Evolutionary conservation across 1,140 invertebrate genomes (phyloP).

Genomic region (Phortica variegata): DNA sequence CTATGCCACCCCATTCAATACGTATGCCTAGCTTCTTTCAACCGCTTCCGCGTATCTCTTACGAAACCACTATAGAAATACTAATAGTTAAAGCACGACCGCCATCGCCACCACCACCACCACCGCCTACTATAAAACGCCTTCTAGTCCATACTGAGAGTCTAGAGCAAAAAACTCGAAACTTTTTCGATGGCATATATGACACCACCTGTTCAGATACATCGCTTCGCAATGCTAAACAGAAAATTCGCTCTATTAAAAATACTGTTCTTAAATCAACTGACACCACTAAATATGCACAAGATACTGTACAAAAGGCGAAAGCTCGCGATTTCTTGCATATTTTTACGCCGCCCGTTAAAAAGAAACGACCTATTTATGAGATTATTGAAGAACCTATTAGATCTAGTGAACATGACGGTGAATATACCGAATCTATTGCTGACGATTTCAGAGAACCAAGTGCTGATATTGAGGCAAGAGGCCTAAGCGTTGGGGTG

Average conservation of each 20-base stretch:
- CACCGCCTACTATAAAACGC: conserved; percentile 44
- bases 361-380: conserved; percentile 46
- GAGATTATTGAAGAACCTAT: conserved; percentile 51
- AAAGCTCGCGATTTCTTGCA: conserved; percentile 52
- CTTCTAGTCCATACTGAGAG: conserved; percentile 50
- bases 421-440: conserved; percentile 49
- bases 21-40: conserved; percentile 56
- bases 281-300: conserved; percentile 53
- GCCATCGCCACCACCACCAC: conserved; percentile 47
- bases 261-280: conserved; percentile 48
- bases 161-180: conserved; percentile 50
- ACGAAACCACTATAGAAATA: conserved; percentile 55
- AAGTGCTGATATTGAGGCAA: conserved; percentile 41
- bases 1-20: conserved; percentile 40
- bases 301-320: conserved; percentile 55
- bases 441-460: conserved; percentile 51
- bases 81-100: conserved; percentile 45
- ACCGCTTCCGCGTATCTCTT: conserved; percentile 52
- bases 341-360: conserved; percentile 51
- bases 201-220: conserved; percentile 41
- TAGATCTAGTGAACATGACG: conserved; percentile 38
- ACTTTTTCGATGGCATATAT: conserved; percentile 54
- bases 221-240: conserved; percentile 49
- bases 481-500: conserved; percentile 42
- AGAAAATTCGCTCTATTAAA: conserved; percentile 54